These are phyloP conservation scores for Apodemia duryi DNA, from an alignment of 2,888 invertebrate genomes.

Conservation along the genomic window DNA sequence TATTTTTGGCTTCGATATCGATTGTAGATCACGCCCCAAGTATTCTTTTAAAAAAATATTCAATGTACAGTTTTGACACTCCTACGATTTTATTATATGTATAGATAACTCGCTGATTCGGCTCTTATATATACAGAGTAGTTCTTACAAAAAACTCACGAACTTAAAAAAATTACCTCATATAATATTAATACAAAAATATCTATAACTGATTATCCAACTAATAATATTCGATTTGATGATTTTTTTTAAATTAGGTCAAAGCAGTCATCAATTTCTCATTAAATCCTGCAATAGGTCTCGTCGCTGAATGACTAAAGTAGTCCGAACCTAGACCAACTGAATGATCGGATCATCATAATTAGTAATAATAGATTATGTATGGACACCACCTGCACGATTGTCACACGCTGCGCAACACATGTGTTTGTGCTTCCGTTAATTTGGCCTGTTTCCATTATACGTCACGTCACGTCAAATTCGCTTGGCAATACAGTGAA, in stretches of 20 bases:
- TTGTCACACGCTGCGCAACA: slow-evolving; percentile 58
- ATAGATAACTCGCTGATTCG: too few species aligned
- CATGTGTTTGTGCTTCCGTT: slow-evolving; percentile 60
- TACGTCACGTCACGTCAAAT: slow-evolving; percentile 23
- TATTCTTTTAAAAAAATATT: too few species aligned
- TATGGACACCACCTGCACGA: slow-evolving; percentile 58
- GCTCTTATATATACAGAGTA: too few species aligned
- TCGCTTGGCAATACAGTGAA: not conserved
- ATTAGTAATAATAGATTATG: slow-evolving; percentile 44
- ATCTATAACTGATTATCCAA: too few species aligned
- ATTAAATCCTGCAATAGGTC: slow-evolving; percentile 24
- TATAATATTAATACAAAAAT: too few species aligned
- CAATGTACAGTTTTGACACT: too few species aligned
- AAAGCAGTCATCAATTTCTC: slow-evolving; percentile 15
- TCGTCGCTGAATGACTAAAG: slow-evolving; percentile 26
- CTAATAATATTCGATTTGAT: not conserved
- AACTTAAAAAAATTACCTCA: too few species aligned
- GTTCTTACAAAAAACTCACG: too few species aligned
- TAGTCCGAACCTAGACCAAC: slow-evolving; percentile 29
- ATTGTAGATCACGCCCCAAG: too few species aligned
- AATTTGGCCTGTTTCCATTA: slow-evolving; percentile 42
- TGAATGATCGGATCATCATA: slow-evolving; percentile 39
- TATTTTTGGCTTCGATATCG: too few species aligned
- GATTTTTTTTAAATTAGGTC: slow-evolving; percentile 6
- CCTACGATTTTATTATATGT: too few species aligned